phyloP scores from a whole-genome alignment of 2,113 vertebrate genomes.

The Caracal caracal region DNA sequence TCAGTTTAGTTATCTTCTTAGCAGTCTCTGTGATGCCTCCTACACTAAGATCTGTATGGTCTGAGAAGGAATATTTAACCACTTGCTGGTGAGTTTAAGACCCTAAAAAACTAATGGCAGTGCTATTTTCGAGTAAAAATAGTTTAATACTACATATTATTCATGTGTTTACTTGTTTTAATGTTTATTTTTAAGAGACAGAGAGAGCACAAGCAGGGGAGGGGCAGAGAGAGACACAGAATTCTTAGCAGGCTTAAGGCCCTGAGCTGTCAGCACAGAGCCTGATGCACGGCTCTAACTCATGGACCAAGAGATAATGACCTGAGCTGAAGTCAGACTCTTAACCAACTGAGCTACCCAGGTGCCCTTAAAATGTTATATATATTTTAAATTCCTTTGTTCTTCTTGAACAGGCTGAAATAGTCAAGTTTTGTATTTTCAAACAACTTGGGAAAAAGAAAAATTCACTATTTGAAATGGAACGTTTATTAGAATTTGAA shows the following conservation, averaged over 20 bases:
- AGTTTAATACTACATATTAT: background rate
- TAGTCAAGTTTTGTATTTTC: slow-evolving; percentile 78
- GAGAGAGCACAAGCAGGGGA: no score
- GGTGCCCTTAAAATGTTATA: background rate
- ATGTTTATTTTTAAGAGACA: no score
- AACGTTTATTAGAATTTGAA: slow-evolving; percentile 68
- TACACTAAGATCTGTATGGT: background rate
- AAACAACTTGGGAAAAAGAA: slow-evolving; percentile 76
- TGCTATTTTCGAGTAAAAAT: slow-evolving; percentile 12
- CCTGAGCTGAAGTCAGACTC: no score
- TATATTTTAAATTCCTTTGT: slow-evolving; percentile 27
- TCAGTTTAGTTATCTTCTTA: slow-evolving; percentile 13
- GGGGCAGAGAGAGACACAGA: no score
- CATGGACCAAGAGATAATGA: no score
- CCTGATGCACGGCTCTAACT: no score
- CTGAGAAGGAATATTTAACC: slow-evolving; percentile 13
- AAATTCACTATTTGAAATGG: slow-evolving; percentile 75
- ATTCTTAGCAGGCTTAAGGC: no score
- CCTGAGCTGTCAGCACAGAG: no score
- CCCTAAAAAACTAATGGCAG: background rate
- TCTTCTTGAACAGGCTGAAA: slow-evolving; percentile 80
- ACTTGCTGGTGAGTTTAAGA: slow-evolving; percentile 12
- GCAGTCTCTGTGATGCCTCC: background rate
- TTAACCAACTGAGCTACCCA: no score
- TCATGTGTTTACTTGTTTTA: no score